A percentile compares a stretch with the other conserved stretches of the same genome.
Conservation (phyloP, 2,797 vertebrate species). For the Emys orbicularis region DNA sequence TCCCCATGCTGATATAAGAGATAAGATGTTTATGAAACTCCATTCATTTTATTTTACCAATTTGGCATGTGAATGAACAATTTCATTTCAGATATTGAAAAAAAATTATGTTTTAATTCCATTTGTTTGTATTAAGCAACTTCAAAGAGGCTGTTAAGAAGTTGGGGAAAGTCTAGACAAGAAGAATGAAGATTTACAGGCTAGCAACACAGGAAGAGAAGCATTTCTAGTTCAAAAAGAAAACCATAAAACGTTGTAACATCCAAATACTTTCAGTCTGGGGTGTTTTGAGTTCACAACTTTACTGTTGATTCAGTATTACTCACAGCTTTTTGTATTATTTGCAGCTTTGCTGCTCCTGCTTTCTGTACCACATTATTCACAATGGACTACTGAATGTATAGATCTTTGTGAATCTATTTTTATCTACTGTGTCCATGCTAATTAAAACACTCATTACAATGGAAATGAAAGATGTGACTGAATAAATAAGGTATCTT, state of each 20-base stretch:
- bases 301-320: conserved; percentile 35
- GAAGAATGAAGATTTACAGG: conserved; percentile 71
- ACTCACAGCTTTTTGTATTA: conserved; percentile 4
- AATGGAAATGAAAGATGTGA: background rate
- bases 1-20: conserved; percentile 57
- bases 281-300: conserved; percentile 26
- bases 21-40: conserved; percentile 64
- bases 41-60: conserved; percentile 54
- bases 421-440: background rate
- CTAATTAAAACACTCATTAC: background rate
- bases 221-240: conserved; percentile 65
- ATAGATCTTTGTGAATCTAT: background rate
- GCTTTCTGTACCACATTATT: background rate
- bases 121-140: conserved; percentile 63
- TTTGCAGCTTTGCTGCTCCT: conserved; percentile 6
- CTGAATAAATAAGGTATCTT: background rate
- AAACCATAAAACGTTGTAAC: conserved; percentile 64
- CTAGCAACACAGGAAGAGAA: conserved; percentile 64
- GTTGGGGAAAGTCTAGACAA: conserved; percentile 71
- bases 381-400: background rate
- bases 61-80: conserved; percentile 35
- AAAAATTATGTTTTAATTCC: conserved; percentile 64
- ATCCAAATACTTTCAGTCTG: conserved; percentile 2
- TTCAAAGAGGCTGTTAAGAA: conserved; percentile 62
- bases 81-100: conserved; percentile 42